Evolutionary conservation across 2,888 invertebrate species (phyloP).

Genomic region (Metalampra italica): DNA sequence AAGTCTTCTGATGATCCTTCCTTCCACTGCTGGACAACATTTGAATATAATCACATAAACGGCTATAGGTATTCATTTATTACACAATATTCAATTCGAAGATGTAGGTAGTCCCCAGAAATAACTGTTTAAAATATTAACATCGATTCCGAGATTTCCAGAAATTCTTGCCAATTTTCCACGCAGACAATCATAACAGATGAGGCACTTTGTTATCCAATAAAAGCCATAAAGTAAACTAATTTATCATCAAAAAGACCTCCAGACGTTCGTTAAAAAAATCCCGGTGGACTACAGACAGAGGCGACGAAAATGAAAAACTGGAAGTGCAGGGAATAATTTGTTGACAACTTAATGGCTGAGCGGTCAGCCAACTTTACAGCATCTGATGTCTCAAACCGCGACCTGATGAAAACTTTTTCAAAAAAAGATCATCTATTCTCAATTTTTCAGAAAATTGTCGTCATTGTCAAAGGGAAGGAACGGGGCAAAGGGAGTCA

Average conservation of each 20-base stretch:
- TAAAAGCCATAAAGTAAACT: constrained; percentile 31
- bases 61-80: no score
- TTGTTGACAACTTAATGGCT: constrained; percentile 19
- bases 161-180: constrained; percentile 8
- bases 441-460: no score
- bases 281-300: constrained; percentile 20
- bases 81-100: no score
- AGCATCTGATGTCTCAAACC: neutral
- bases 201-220: constrained; percentile 24
- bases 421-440: no score
- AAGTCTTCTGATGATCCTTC: no score
- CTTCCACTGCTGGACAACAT: no score
- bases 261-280: constrained; percentile 35
- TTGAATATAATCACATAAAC: no score
- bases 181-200: constrained; percentile 7
- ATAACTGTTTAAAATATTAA: neutral
- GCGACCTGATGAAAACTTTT: no score
- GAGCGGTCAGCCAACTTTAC: constrained; percentile 12
- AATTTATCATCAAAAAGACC: constrained; percentile 53
- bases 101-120: no score
- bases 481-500: no score
- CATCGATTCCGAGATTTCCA: constrained; percentile 2
- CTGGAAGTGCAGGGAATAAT: constrained; percentile 9
- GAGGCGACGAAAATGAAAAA: constrained; percentile 14
- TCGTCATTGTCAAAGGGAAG: no score